Evolutionary conservation across 2,113 vertebrate genomes (phyloP).

Genomic region (Empidonax traillii): DNA sequence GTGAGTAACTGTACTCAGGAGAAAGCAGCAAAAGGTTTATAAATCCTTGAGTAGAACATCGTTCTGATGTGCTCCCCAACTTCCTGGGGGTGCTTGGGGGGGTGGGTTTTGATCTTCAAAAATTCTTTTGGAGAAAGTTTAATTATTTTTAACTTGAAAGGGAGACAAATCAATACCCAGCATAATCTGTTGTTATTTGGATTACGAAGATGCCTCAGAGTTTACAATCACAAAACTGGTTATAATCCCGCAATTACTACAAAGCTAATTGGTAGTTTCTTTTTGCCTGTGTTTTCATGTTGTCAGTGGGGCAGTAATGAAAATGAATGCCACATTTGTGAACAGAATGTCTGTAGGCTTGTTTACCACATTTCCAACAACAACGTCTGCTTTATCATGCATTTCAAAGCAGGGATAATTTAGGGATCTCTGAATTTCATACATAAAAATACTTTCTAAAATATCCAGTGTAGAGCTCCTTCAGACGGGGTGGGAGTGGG

Average conservation of each 20-base stretch:
- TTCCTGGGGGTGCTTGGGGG: not conserved
- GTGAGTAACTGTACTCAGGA: not conserved
- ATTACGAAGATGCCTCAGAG: not conserved
- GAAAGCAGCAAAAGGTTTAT: not conserved
- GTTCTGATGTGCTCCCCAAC: not conserved
- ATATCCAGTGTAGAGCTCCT: constrained; percentile 21
- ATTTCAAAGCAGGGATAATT: constrained; percentile 69
- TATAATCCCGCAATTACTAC: constrained; percentile 34
- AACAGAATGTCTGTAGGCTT: constrained; percentile 75
- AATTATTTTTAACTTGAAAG: constrained; percentile 63
- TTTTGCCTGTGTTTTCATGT: constrained; percentile 61
- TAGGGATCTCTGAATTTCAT: constrained; percentile 58
- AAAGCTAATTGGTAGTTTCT: constrained; percentile 59
- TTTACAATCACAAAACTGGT: not conserved
- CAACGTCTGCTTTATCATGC: constrained; percentile 70
- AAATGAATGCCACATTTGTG: constrained; percentile 68
- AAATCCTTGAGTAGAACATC: not conserved
- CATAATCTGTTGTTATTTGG: constrained; percentile 15
- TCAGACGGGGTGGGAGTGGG: constrained; percentile 59
- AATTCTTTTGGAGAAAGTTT: not conserved
- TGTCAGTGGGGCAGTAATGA: constrained; percentile 67
- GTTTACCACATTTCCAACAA: constrained; percentile 71
- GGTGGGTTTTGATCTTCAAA: not conserved
- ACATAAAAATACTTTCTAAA: constrained; percentile 55
- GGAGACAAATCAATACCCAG: not conserved